Base-by-base conservation (phyloP, 2,888 invertebrate genomes). In the Anodontia alba region DNA sequence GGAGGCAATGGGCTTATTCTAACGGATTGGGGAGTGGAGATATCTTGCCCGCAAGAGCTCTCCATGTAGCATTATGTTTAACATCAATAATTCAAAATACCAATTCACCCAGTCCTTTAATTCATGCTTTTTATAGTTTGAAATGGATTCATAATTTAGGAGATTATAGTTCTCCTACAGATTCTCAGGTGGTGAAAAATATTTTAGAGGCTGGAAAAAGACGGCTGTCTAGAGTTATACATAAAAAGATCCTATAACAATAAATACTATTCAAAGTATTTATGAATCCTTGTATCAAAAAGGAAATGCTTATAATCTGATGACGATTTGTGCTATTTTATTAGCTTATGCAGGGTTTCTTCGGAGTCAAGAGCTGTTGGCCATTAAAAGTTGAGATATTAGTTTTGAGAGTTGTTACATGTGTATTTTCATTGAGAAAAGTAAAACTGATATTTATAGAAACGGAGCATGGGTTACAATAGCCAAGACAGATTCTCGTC, bases 11-110 rank as follows among this genome's bases (percentile, higher is more conserved):
- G 81, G 81, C 75, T 10, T 10, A 17, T 7, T 2, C 31, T 62
- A 76, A 82, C 67, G 71, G 70, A 29, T 33, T 84, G 38, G 26
- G 42, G 15, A 46, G 71, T 38, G 36, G 70, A 72, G 78, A 83
- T 42, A 68, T 76, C 67, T 83, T 87, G 17, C 82, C 84, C 31
- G 78, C 81, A 5, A 82, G 77, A 23, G 3, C 80, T 66, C 54
- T 84, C 33, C 69, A 68, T 38, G 54, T 86, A 15, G 70, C 72
- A 15, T 17, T 86, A 1, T 83, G 81, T 78, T 51, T 80, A 20
- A 70, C 69, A 1, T 78, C 81, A 15, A 49, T 81, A 51, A 68
- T 78, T 10, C 79, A 83, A 69, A 23, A 51, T 2, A 12, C 76
- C 12, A 81, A 74, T 73, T 80, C 83, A 46, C 26, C 68, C 1